Conservation (phyloP, 1,140 invertebrate species). For the Tachypleus tridentatus region DNA sequence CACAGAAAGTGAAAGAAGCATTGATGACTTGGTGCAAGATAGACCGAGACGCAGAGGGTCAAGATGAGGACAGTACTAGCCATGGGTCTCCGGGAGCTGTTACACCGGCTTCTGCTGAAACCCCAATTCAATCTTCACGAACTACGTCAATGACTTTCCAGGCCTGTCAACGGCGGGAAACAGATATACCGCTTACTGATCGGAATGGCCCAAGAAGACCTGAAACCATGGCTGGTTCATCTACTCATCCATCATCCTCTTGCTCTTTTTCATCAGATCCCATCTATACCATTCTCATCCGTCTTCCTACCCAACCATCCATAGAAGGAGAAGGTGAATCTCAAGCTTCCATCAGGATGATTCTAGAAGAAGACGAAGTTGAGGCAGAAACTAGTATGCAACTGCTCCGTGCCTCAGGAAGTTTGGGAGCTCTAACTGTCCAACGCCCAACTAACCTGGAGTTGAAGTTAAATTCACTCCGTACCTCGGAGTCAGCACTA, state of each 20-base stretch:
- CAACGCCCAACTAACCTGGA: not conserved
- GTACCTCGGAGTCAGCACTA: slow-evolving; percentile 31
- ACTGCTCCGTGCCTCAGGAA: not conserved
- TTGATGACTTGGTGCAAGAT: slow-evolving; percentile 26
- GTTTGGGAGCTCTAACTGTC: not conserved
- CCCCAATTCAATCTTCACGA: slow-evolving; percentile 44
- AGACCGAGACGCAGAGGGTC: slow-evolving; percentile 28
- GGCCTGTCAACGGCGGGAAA: slow-evolving; percentile 13
- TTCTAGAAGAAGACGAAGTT: slow-evolving; percentile 43
- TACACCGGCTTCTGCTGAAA: slow-evolving; percentile 73
- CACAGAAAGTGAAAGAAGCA: slow-evolving; percentile 14
- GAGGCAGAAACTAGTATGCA: slow-evolving; percentile 6
- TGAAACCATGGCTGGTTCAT: slow-evolving; percentile 1
- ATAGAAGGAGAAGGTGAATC: slow-evolving; percentile 34
- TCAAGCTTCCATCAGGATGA: slow-evolving; percentile 71
- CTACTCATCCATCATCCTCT: slow-evolving; percentile 7
- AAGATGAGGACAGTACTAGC: slow-evolving; percentile 29
- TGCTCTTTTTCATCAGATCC: slow-evolving; percentile 29
- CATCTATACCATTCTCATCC: slow-evolving; percentile 83
- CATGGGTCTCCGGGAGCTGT: slow-evolving; percentile 28
- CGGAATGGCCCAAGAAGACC: slow-evolving; percentile 13
- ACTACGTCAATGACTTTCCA: slow-evolving; percentile 21
- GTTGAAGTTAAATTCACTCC: slow-evolving; percentile 6
- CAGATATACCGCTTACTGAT: slow-evolving; percentile 30
- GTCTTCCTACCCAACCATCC: slow-evolving; percentile 47